A percentile compares a stretch with the other conserved stretches of the same genome.
These are phyloP conservation scores for Tenebrosternarchus preto DNA, from an alignment of 2,113 vertebrate genomes.

Conservation along the genomic window DNA sequence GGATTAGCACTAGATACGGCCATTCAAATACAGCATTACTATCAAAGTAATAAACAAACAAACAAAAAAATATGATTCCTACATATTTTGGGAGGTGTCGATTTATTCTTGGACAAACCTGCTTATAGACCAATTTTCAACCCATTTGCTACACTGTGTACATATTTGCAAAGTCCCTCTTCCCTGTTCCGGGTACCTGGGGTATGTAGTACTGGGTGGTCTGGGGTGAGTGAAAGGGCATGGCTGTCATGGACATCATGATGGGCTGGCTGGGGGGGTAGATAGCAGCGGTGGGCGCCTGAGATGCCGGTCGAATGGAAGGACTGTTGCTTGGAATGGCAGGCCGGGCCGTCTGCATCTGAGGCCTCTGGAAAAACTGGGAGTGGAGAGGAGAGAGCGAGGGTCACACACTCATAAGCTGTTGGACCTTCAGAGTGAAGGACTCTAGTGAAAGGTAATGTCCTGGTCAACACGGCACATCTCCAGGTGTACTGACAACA, in stretches of 20 bases:
- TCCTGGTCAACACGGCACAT: neutral
- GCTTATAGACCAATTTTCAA: neutral
- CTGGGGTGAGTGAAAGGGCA: constrained; percentile 93
- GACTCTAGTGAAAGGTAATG: neutral
- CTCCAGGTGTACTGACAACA: neutral
- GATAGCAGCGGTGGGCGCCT: constrained; percentile 84
- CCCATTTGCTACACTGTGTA: neutral
- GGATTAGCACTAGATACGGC: no score
- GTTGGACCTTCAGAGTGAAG: neutral
- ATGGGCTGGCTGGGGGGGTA: constrained; percentile 93
- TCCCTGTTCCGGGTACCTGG: constrained; percentile 70
- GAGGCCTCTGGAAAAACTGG: constrained; percentile 97
- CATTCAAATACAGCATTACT: neutral
- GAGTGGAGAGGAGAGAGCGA: constrained; percentile 19
- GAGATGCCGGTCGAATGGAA: constrained; percentile 88
- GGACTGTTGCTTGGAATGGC: constrained; percentile 90
- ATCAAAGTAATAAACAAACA: neutral
- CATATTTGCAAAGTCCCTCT: no score
- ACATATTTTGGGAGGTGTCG: no score
- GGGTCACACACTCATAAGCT: neutral
- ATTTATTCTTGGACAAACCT: no score
- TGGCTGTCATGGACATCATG: constrained; percentile 95
- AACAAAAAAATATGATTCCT: no score
- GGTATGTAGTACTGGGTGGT: constrained; percentile 95
- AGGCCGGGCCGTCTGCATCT: constrained; percentile 90